Evolutionary conservation across 2,888 invertebrate species (phyloP), one percentile per base, ranked within the genome.

Genomic region (Apotomis turbidana): DNA sequence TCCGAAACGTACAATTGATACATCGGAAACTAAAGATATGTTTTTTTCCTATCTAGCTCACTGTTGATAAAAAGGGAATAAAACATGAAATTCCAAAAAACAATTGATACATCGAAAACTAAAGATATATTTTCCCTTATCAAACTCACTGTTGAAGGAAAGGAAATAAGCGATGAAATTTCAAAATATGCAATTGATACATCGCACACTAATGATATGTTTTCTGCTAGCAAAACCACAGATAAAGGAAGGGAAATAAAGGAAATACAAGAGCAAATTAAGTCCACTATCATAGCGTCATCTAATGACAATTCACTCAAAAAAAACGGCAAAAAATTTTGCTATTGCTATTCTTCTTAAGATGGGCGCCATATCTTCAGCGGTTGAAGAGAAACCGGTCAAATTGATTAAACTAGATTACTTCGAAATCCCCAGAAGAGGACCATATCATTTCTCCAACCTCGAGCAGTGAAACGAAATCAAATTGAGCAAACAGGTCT

Each of bases 281-380:
- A 81, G 74, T 79, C 75, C 0, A 82, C 84, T 78, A 87, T 90
- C 46, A 83, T 74, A n/a, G 76, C 78, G 3, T 78, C 81, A 0
- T 74, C 82, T 0, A 81, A 84, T 46, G 73, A 77, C 0, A 78
- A 81, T 49, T 79, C 83, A 13, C 77, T 80, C 6, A 78, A 80
- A 73, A 0, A 86, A 84, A 64, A 81, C 78, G 10, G 81, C 85
- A 63, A 85, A 83, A 54, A 90, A 90, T 71, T 80, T 86, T 0
- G 91, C 90, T 0, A 89, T 91, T 2, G 83, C 86, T 0, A 79
- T 86, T 8, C 76, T 91, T 2, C 72, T 90, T 4, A 85, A 82
- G 59, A 76, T 90, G 0, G 79, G 85, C 70, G 78, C 85, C 1
- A n/a, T 76, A 9, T 12, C 71, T 1, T 61, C 71, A 38, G 71